These are phyloP conservation scores for Notothenia coriiceps DNA, from an alignment of 2,113 vertebrate genomes.

Conservation along the genomic window DNA sequence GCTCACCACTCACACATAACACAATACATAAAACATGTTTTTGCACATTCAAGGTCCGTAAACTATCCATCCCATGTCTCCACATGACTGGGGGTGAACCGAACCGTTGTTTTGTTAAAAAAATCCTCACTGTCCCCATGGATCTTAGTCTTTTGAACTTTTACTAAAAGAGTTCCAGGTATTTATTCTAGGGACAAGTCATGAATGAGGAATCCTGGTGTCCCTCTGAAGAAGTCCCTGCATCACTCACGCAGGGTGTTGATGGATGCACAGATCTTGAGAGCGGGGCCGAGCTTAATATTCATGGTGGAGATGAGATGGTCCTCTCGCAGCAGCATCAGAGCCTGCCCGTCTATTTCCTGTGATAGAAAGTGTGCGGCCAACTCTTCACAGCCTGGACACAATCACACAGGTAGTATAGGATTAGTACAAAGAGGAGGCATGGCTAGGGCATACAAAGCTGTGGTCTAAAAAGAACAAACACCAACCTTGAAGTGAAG, in stretches of 20 bases:
- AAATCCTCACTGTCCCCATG: constrained; percentile 3
- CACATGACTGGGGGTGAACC: constrained; percentile 24
- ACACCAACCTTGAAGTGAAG: constrained; percentile 92
- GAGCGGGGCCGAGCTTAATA: constrained; percentile 97
- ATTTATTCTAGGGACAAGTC: constrained; percentile 33
- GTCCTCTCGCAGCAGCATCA: constrained; percentile 95
- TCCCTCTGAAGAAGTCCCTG: not conserved
- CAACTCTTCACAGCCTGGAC: constrained; percentile 95
- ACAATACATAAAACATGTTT: constrained; percentile 34
- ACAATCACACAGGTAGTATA: not conserved
- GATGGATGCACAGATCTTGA: constrained; percentile 99
- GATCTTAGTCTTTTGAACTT: constrained; percentile 22
- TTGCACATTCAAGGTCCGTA: constrained; percentile 74
- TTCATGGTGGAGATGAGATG: constrained; percentile 99
- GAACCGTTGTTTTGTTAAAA: constrained; percentile 18
- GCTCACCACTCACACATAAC: constrained; percentile 29
- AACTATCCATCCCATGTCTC: constrained; percentile 32
- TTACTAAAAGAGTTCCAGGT: constrained; percentile 10
- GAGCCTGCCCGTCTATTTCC: constrained; percentile 97
- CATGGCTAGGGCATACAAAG: not conserved
- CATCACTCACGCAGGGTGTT: constrained; percentile 94
- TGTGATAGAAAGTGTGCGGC: constrained; percentile 96
- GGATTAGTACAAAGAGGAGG: not conserved
- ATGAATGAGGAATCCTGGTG: not conserved
- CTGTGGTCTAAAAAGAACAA: not conserved